phyloP scores from a whole-genome alignment of 2,888 invertebrate species.

The Dexiosoma caninum region DNA sequence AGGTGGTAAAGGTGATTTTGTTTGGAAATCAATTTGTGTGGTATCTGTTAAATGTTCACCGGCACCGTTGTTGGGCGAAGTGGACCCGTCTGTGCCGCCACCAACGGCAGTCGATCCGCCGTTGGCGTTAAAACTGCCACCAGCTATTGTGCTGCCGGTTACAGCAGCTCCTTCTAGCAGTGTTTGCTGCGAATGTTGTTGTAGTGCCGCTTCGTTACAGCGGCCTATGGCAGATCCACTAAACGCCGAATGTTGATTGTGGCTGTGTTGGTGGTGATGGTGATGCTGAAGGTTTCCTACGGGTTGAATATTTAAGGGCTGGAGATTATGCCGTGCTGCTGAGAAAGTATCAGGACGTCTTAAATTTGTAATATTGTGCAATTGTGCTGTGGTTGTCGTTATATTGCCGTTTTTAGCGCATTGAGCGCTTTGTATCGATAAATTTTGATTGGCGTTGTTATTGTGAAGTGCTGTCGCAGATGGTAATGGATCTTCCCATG shows the following conservation, averaged over 20 bases:
- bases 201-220: constrained; percentile 57
- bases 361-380: constrained; percentile 72
- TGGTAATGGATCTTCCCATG: constrained; percentile 85
- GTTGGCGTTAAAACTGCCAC: constrained; percentile 75
- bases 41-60: constrained; percentile 75
- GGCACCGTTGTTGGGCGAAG: constrained; percentile 60
- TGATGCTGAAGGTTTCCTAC: constrained; percentile 66
- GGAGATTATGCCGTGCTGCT: constrained; percentile 68
- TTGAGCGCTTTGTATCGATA: constrained; percentile 42
- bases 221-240: constrained; percentile 62
- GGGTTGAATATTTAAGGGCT: constrained; percentile 67
- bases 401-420: constrained; percentile 65
- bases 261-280: constrained; percentile 67
- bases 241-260: constrained; percentile 57
- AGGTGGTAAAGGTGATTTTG: constrained; percentile 72
- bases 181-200: constrained; percentile 60
- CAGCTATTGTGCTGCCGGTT: constrained; percentile 73
- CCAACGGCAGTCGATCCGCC: constrained; percentile 71
- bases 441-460: constrained; percentile 36
- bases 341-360: constrained; percentile 69
- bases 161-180: constrained; percentile 57
- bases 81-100: constrained; percentile 64
- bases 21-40: constrained; percentile 77
- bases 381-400: constrained; percentile 75
- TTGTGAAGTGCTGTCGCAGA: constrained; percentile 50